Evolutionary conservation across 2,113 vertebrate genomes (phyloP).

Genomic region (Irena cyanogastra): DNA sequence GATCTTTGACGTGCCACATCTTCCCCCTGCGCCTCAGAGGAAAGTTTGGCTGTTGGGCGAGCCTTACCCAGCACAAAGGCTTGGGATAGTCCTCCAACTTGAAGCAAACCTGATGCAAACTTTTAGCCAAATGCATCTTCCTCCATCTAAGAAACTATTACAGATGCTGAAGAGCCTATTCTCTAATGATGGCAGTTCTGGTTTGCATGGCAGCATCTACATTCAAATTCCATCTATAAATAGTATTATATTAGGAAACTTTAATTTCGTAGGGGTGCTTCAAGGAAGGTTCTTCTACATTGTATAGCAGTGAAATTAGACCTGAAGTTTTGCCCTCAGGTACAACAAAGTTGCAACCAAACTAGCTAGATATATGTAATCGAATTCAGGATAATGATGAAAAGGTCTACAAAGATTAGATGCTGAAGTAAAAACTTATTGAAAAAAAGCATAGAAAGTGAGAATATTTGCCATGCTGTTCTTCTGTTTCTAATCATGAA

Average conservation of each 20-base stretch:
- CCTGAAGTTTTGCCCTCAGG: not conserved
- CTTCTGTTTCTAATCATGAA: not conserved
- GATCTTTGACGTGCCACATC: not conserved
- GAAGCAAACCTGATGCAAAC: not conserved
- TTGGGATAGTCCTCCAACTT: not conserved
- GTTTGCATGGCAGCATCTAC: not conserved
- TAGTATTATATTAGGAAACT: not conserved
- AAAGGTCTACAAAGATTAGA: not conserved
- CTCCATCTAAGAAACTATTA: not conserved
- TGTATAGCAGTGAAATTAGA: not conserved
- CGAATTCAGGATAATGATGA: not conserved
- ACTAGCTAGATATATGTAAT: not conserved
- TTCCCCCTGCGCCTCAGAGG: not conserved
- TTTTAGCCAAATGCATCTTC: not conserved
- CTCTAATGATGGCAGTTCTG: not conserved
- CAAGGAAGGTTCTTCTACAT: not conserved
- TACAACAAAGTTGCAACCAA: not conserved
- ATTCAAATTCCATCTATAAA: not conserved
- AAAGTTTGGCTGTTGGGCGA: not conserved
- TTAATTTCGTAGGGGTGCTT: not conserved
- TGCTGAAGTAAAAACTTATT: not conserved
- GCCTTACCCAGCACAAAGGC: not conserved
- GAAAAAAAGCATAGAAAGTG: not conserved
- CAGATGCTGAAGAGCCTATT: not conserved
- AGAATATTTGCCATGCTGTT: not conserved